These are phyloP conservation scores for Sebastes kiyomatsui DNA, from an alignment of 2,797 vertebrate genomes.

Conservation along the genomic window DNA sequence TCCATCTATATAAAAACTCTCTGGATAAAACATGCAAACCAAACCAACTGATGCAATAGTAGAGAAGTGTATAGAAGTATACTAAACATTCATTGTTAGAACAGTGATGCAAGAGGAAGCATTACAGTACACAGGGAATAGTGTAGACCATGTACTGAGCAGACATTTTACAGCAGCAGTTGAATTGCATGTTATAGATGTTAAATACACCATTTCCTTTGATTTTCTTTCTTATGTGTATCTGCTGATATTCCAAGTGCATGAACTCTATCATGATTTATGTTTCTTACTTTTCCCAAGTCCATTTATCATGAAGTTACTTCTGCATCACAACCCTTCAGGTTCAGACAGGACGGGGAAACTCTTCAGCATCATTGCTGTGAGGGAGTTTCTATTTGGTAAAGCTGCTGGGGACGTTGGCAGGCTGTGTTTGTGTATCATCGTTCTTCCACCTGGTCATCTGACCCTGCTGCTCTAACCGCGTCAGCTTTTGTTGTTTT, in stretches of 20 bases:
- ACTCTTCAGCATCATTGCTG: background rate
- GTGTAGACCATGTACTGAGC: background rate
- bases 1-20: too few relatives aligned
- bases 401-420: background rate
- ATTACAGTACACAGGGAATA: background rate
- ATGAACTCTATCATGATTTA: background rate
- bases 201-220: too few relatives aligned
- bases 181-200: too few relatives aligned
- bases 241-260: background rate
- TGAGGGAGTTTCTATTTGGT: conserved; percentile 8
- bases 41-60: background rate
- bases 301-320: background rate
- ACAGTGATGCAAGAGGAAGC: background rate
- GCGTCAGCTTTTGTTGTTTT: conserved; percentile 1
- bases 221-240: too few relatives aligned
- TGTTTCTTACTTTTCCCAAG: background rate
- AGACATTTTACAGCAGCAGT: too few relatives aligned
- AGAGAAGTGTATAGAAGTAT: too few relatives aligned
- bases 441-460: background rate
- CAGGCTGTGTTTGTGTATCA: background rate
- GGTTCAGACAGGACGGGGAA: conserved; percentile 1
- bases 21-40: background rate
- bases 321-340: background rate
- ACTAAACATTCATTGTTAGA: too few relatives aligned
- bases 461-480: background rate